These are phyloP conservation scores for Thumatha senex DNA, from an alignment of 2,888 invertebrate genomes.

Conservation along the genomic window DNA sequence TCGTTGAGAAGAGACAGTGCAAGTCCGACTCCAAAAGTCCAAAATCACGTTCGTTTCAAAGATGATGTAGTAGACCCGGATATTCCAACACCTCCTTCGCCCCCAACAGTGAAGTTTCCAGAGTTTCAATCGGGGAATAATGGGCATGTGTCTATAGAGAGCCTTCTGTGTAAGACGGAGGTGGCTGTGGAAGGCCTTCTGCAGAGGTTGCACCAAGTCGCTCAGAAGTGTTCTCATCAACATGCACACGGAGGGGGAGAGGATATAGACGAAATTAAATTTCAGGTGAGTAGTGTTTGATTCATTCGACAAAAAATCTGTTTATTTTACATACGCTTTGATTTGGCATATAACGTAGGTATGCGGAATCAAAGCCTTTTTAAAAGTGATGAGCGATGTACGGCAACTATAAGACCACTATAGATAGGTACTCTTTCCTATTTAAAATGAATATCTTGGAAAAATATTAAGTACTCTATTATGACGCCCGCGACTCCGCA, in stretches of 20 bases:
- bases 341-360: too few relatives aligned
- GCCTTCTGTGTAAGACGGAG: conserved; percentile 86
- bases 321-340: too few relatives aligned
- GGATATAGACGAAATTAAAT: conserved; percentile 89
- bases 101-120: conserved; percentile 69
- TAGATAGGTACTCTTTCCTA: too few relatives aligned
- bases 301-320: neutral
- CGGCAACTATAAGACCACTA: too few relatives aligned
- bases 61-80: conserved; percentile 70
- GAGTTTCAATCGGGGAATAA: conserved; percentile 75
- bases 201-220: conserved; percentile 87
- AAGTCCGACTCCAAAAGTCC: conserved; percentile 65
- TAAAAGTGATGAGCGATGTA: too few relatives aligned
- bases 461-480: too few relatives aligned
- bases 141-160: conserved; percentile 84
- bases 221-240: conserved; percentile 88
- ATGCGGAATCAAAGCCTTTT: too few relatives aligned
- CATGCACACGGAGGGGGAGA: conserved; percentile 90
- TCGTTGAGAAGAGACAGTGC: conserved; percentile 57
- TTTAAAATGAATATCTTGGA: too few relatives aligned
- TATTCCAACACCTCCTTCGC: conserved; percentile 75
- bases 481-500: too few relatives aligned
- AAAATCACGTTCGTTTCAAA: conserved; percentile 77
- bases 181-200: conserved; percentile 87
- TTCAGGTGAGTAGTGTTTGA: conserved; percentile 80